These are phyloP conservation scores for Pterocles gutturalis DNA, from an alignment of 2,113 vertebrate genomes.

Conservation along the genomic window DNA sequence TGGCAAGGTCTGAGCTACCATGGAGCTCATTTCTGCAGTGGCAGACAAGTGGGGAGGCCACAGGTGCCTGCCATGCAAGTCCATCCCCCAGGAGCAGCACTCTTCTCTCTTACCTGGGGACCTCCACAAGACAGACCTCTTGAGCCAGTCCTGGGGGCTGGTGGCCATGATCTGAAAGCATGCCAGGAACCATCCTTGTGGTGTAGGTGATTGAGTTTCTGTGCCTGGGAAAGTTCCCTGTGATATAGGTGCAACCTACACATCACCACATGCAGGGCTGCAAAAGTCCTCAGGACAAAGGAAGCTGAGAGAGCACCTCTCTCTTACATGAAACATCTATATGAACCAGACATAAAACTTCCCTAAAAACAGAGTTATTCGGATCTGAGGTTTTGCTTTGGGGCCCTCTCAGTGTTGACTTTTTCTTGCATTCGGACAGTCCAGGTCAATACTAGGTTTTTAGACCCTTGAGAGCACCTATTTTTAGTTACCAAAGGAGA, in stretches of 20 bases:
- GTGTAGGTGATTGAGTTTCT: background rate
- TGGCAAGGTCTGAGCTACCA: background rate
- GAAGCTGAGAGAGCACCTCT: background rate
- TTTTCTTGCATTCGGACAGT: background rate
- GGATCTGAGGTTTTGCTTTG: conserved; percentile 13
- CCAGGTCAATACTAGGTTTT: background rate
- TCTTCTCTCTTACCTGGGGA: background rate
- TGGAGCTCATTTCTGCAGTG: background rate
- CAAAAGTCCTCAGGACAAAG: background rate
- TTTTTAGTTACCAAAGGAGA: background rate
- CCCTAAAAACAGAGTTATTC: background rate
- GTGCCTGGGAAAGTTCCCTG: background rate
- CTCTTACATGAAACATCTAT: background rate
- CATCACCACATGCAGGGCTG: fast-evolving
- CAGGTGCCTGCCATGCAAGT: background rate
- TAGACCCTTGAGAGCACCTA: background rate
- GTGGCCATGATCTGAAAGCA: background rate
- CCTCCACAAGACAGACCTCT: background rate
- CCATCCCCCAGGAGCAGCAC: background rate
- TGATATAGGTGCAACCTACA: background rate
- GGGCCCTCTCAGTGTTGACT: background rate
- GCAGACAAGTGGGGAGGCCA: background rate
- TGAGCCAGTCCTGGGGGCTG: background rate
- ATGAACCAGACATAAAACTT: background rate
- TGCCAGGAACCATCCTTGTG: background rate